Conservation (phyloP, 2,797 vertebrate genomes). For the Brachymystax lenok region DNA sequence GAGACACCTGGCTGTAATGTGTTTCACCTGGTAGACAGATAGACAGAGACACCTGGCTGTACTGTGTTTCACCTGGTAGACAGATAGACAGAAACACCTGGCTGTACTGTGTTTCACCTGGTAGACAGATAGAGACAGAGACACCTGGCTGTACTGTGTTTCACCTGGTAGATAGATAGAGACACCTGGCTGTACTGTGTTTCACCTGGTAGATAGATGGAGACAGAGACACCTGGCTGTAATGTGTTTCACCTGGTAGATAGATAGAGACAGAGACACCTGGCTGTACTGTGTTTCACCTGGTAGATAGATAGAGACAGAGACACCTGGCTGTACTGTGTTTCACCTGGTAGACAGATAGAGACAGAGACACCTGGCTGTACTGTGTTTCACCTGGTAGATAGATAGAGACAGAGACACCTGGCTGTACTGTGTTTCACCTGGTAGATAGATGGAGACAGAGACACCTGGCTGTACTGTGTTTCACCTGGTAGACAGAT, state of each 20-base stretch:
- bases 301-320: slow-evolving; percentile 2
- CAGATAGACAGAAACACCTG: slow-evolving; percentile 41
- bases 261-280: too few relatives aligned
- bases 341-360: slow-evolving; percentile 49
- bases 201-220: slow-evolving; percentile 45
- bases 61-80: slow-evolving; percentile 56
- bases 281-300: slow-evolving; percentile 53
- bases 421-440: slow-evolving; percentile 51
- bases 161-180: slow-evolving; percentile 40
- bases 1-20: slow-evolving; percentile 12
- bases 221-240: slow-evolving; percentile 47
- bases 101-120: slow-evolving; percentile 57
- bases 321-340: slow-evolving; percentile 23
- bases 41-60: background rate
- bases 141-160: slow-evolving; percentile 37
- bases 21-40: slow-evolving; percentile 51
- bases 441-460: slow-evolving; percentile 20
- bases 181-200: slow-evolving; percentile 26
- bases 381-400: slow-evolving; percentile 56
- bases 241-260: background rate
- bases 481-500: slow-evolving; percentile 51
- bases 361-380: slow-evolving; percentile 43
- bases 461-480: slow-evolving; percentile 11
- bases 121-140: too few relatives aligned
- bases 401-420: too few relatives aligned